Conservation (phyloP, 2,113 vertebrate species). For the Pongo abelii region DNA sequence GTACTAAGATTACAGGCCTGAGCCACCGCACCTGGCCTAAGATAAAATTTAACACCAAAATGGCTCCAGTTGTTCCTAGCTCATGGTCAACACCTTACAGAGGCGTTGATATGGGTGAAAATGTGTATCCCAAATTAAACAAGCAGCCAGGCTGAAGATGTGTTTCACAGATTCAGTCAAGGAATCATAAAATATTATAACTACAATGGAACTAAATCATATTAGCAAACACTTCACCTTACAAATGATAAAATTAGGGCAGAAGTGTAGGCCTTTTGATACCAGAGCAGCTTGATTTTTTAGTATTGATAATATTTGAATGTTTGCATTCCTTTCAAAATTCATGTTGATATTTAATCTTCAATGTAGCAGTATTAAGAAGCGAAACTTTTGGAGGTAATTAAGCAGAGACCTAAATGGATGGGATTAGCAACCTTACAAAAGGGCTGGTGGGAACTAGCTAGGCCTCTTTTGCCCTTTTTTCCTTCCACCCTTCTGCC, state of each 20-base stretch:
- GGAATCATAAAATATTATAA: not conserved
- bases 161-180: not conserved
- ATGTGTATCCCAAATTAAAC: not conserved
- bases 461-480: not conserved
- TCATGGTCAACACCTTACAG: not conserved
- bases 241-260: not conserved
- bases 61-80: not conserved
- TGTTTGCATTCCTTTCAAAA: not conserved
- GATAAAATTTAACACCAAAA: not conserved
- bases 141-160: not conserved
- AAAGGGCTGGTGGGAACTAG: not conserved
- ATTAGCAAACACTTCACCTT: not conserved
- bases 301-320: not conserved
- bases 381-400: not conserved
- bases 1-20: too few relatives aligned
- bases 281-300: not conserved
- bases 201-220: not conserved
- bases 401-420: not conserved
- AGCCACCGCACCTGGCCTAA: not conserved
- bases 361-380: not conserved
- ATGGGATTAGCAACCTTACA: not conserved
- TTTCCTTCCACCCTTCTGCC: not conserved
- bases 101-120: not conserved
- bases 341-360: not conserved
- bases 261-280: not conserved